Percentiles rank a stretch among this genome's conserved stretches.
Evolutionary conservation across 1,140 invertebrate species (phyloP).

Genomic region (Akabosia matsudoensis): DNA sequence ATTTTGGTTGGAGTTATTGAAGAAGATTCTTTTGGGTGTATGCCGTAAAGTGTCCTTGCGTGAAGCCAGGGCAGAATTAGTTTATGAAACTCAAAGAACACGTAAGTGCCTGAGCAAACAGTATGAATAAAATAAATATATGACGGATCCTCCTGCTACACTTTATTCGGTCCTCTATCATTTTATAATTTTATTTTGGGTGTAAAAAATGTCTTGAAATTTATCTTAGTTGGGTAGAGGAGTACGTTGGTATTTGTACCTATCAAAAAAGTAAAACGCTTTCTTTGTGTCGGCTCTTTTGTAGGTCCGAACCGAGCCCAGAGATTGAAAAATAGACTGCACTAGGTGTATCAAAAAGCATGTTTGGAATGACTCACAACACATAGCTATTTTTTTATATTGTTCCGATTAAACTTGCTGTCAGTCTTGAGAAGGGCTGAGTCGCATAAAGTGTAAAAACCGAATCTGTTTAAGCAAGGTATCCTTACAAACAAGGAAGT

Average conservation of each 20-base stretch:
- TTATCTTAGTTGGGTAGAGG: not conserved
- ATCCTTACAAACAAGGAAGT: no score
- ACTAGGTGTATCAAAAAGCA: no score
- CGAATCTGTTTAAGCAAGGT: no score
- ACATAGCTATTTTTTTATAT: not conserved
- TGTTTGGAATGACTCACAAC: no score
- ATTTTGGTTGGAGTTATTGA: not conserved
- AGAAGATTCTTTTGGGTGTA: not conserved
- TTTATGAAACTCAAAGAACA: not conserved
- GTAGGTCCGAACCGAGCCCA: constrained; percentile 12
- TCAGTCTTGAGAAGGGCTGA: not conserved
- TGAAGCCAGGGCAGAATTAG: not conserved
- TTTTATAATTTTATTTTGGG: not conserved
- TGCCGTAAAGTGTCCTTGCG: not conserved
- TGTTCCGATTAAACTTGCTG: constrained; percentile 11
- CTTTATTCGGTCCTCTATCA: not conserved
- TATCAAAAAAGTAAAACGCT: not conserved
- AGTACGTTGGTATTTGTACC: not conserved
- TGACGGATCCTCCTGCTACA: not conserved
- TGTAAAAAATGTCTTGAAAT: not conserved
- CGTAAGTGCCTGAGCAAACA: not conserved
- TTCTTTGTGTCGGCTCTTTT: constrained; percentile 1
- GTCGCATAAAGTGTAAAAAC: not conserved
- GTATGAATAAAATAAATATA: no score
- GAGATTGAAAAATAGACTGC: no score